These are phyloP conservation scores for Agelas oroides DNA, from an alignment of 37 sponge, comb jelly and placozoan species.

Conservation along the genomic window DNA sequence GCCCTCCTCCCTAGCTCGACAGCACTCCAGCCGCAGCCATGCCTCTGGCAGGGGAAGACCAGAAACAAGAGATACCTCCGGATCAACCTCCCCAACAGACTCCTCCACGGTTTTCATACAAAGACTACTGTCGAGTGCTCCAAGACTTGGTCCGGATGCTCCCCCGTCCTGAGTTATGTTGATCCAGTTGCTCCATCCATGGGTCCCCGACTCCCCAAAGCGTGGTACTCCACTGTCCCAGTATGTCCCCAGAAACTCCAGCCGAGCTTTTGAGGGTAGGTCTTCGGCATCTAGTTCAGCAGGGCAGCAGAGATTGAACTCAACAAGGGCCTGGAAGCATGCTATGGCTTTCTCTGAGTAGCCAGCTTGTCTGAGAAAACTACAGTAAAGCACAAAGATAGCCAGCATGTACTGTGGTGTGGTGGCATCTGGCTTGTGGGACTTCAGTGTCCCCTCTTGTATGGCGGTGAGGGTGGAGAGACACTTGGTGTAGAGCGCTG, in stretches of 20 bases:
- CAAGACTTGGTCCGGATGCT: neutral
- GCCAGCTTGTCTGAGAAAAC: slow-evolving; percentile 70
- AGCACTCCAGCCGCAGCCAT: slow-evolving; percentile 72
- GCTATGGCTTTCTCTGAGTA: slow-evolving; percentile 88
- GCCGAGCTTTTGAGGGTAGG: slow-evolving; percentile 2
- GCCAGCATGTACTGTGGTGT: slow-evolving; percentile 50
- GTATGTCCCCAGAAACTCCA: slow-evolving; percentile 76
- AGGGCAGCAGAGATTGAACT: slow-evolving; percentile 84
- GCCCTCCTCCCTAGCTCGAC: slow-evolving; percentile 43
- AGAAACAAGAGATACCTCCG: slow-evolving; percentile 1
- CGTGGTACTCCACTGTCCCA: slow-evolving; percentile 85
- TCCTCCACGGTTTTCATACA: neutral
- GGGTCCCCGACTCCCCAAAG: slow-evolving; percentile 75
- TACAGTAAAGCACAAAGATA: slow-evolving; percentile 66
- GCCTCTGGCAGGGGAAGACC: slow-evolving; percentile 42
- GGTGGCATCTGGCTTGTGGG: slow-evolving; percentile 69
- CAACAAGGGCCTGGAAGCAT: slow-evolving; percentile 82
- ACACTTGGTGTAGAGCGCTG: slow-evolving; percentile 59
- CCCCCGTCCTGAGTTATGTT: neutral
- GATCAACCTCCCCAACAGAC: neutral
- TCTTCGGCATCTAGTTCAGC: neutral
- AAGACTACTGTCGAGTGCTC: neutral
- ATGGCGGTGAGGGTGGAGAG: slow-evolving; percentile 72
- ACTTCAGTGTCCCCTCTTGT: slow-evolving; percentile 66
- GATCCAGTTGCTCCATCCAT: slow-evolving; percentile 80